phyloP scores from a whole-genome alignment of 1,140 invertebrate species.

The Camponotus vicinus region DNA sequence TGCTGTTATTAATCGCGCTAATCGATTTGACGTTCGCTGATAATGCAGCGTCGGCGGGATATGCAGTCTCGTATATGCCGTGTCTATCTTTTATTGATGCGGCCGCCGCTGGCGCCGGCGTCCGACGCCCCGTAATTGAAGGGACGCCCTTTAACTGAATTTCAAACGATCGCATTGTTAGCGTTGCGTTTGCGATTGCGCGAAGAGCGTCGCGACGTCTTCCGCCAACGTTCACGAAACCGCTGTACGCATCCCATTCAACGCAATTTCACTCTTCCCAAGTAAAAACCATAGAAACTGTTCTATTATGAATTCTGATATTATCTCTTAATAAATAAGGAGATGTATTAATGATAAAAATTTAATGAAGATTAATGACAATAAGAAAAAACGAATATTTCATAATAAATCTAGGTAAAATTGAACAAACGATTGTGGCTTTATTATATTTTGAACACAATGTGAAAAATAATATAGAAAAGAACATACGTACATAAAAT shows the following conservation, averaged over 20 bases:
- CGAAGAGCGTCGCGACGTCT: constrained; percentile 24
- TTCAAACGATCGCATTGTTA: constrained; percentile 62
- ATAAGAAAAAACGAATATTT: not conserved
- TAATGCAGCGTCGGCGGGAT: constrained; percentile 41
- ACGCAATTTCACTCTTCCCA: not conserved
- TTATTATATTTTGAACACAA: not conserved
- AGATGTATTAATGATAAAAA: not conserved
- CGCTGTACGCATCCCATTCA: constrained; percentile 5
- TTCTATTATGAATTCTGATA: not conserved
- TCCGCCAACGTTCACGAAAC: constrained; percentile 8
- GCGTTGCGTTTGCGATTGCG: constrained; percentile 57
- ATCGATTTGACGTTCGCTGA: constrained; percentile 55
- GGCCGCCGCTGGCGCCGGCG: constrained; percentile 47
- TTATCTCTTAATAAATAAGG: not conserved
- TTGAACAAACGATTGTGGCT: not conserved
- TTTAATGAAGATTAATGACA: not conserved
- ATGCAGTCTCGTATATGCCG: constrained; percentile 39
- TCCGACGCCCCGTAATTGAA: constrained; percentile 59
- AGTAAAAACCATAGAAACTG: not conserved
- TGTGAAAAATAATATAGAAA: not conserved
- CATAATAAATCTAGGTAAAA: not conserved
- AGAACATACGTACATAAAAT: not conserved
- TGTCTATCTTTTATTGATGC: constrained; percentile 64
- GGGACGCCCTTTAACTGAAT: constrained; percentile 60
- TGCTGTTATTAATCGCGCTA: constrained; percentile 54